These are phyloP conservation scores for Luehdorfia chinensis DNA, from an alignment of 1,140 invertebrate species.

Conservation along the genomic window DNA sequence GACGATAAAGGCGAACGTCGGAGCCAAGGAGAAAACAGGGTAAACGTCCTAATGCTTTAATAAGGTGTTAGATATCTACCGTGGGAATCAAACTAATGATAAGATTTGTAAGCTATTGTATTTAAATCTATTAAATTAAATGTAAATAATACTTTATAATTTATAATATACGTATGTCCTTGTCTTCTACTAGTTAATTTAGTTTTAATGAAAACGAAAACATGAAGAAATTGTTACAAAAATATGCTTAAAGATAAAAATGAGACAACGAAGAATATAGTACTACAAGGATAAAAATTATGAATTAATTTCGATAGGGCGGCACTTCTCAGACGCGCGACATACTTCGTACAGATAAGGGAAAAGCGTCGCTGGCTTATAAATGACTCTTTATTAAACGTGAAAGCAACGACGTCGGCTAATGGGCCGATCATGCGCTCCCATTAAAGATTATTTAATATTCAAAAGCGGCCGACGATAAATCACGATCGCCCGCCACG, in stretches of 20 bases:
- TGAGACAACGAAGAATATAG: slow-evolving; percentile 7
- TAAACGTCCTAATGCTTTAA: slow-evolving; percentile 57
- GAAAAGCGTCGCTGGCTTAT: slow-evolving; percentile 73
- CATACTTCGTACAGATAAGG: slow-evolving; percentile 74
- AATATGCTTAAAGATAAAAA: slow-evolving; percentile 22
- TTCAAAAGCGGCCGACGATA: slow-evolving; percentile 74
- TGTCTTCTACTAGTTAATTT: too few species aligned
- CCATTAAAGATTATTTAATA: slow-evolving; percentile 77
- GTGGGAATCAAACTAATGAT: too few species aligned
- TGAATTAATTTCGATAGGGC: slow-evolving; percentile 73
- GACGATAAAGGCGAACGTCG: slow-evolving; percentile 45
- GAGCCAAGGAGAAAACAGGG: slow-evolving; percentile 46
- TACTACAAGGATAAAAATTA: slow-evolving; percentile 62
- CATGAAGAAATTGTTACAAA: slow-evolving; percentile 7
- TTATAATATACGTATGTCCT: too few species aligned
- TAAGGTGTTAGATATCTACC: slow-evolving; percentile 55
- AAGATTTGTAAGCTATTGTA: too few species aligned
- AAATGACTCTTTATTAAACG: slow-evolving; percentile 77
- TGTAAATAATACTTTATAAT: too few species aligned
- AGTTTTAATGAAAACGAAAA: too few species aligned
- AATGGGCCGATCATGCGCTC: slow-evolving; percentile 76
- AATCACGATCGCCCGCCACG: slow-evolving; percentile 72
- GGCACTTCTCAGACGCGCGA: slow-evolving; percentile 71
- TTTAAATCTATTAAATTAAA: too few species aligned
- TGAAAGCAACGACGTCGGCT: slow-evolving; percentile 73